A percentile compares a stretch with the other conserved stretches of the same genome.
Evolutionary conservation across 1,140 invertebrate species (phyloP).

Genomic region (Hypothenemus hampei): DNA sequence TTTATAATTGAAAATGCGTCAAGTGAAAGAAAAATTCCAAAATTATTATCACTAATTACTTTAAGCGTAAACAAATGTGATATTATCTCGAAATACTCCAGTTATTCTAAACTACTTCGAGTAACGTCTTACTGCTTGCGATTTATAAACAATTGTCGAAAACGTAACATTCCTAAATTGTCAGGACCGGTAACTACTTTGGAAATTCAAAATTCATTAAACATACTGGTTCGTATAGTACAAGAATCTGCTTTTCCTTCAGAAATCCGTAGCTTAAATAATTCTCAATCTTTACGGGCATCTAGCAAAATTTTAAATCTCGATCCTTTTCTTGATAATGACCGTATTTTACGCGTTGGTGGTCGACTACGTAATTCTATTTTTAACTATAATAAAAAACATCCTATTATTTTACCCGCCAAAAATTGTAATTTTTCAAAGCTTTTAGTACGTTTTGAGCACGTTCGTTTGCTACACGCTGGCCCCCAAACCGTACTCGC

Average conservation of each 20-base stretch:
- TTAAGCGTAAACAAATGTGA: background rate
- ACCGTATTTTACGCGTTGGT: slow-evolving; percentile 27
- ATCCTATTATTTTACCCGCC: slow-evolving; percentile 36
- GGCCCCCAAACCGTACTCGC: slow-evolving; percentile 24
- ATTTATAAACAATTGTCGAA: slow-evolving; percentile 11
- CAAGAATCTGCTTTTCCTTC: slow-evolving; percentile 12
- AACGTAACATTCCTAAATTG: background rate
- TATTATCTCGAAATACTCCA: slow-evolving; percentile 4
- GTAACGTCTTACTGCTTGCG: slow-evolving; percentile 16
- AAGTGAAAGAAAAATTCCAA: background rate
- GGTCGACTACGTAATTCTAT: slow-evolving; percentile 31
- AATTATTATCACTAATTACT: background rate
- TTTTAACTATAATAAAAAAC: slow-evolving; percentile 27
- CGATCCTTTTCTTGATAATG: slow-evolving; percentile 32
- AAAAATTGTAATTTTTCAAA: slow-evolving; percentile 21
- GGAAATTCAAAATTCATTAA: slow-evolving; percentile 5
- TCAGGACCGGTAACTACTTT: background rate
- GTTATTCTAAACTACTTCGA: slow-evolving; percentile 5
- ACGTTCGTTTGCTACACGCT: slow-evolving; percentile 32
- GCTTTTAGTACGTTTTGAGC: slow-evolving; percentile 29
- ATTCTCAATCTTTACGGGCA: background rate
- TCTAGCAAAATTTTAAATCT: slow-evolving; percentile 20
- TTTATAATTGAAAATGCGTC: background rate
- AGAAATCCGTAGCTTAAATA: slow-evolving; percentile 12
- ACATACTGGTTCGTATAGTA: background rate